These are phyloP conservation scores for Aphis gossypii DNA, from an alignment of 1,140 invertebrate genomes.

Conservation along the genomic window DNA sequence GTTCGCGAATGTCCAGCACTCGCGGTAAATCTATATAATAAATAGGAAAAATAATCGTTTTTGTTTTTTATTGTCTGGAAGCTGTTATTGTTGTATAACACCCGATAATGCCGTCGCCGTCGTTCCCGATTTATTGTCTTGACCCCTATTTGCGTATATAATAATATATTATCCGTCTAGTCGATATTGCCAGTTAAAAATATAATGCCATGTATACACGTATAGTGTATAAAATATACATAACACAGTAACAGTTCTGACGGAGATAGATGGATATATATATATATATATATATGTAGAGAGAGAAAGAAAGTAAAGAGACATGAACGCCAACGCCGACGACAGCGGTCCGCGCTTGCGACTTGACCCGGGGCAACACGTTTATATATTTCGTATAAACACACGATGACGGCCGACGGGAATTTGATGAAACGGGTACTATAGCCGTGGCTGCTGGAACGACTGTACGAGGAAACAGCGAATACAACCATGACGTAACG, in stretches of 20 bases:
- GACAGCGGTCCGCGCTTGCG: not conserved
- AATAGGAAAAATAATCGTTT: slow-evolving; percentile 1
- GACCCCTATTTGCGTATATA: not conserved
- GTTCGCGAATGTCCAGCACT: slow-evolving; percentile 43
- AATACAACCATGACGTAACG: not conserved
- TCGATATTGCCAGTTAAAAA: not conserved
- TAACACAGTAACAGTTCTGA: not conserved
- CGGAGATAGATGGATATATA: not conserved
- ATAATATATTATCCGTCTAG: slow-evolving; percentile 5
- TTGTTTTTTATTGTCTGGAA: slow-evolving; percentile 33
- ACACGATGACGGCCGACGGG: not conserved
- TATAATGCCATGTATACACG: not conserved
- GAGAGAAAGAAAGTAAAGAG: not conserved
- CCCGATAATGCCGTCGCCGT: not conserved
- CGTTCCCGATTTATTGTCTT: slow-evolving; percentile 4
- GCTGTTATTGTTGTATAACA: slow-evolving; percentile 18
- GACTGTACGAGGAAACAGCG: slow-evolving; percentile 4
- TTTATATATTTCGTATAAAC: not conserved
- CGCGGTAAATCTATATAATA: not conserved
- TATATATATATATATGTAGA: not conserved
- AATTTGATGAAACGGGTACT: slow-evolving; percentile 24
- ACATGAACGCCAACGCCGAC: slow-evolving; percentile 23
- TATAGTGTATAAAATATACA: not conserved
- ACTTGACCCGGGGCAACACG: slow-evolving; percentile 47
- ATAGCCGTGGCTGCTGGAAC: not conserved